These are phyloP conservation scores for Drosophila affinis DNA, from an alignment of 2,888 invertebrate species.

Conservation along the genomic window DNA sequence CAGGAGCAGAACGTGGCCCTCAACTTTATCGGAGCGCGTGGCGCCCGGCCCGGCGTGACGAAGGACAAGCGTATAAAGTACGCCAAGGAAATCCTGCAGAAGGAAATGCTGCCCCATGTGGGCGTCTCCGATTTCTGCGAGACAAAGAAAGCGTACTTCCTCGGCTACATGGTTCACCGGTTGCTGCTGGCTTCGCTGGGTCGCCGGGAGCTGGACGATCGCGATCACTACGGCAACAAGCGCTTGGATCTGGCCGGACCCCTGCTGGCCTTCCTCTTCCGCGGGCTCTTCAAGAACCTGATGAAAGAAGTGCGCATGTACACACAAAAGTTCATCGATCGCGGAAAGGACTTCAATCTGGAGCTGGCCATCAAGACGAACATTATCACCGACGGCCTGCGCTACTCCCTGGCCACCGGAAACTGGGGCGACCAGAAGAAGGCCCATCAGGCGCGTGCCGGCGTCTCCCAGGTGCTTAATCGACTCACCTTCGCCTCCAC, in stretches of 20 bases:
- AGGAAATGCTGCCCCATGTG: conserved; percentile 99
- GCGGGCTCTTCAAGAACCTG: conserved; percentile 97
- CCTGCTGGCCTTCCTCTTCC: conserved; percentile 96
- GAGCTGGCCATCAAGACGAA: conserved; percentile 95
- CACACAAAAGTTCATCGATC: conserved; percentile 99
- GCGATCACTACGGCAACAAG: conserved; percentile 99
- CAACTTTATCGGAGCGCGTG: conserved; percentile 99
- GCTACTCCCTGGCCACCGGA: conserved; percentile 99
- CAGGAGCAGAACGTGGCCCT: conserved; percentile 99
- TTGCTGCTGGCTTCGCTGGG: conserved; percentile 96
- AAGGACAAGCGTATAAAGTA: conserved; percentile 99
- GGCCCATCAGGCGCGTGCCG: conserved; percentile 93
- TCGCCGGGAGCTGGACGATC: conserved; percentile 98
- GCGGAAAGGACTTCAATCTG: conserved; percentile 99
- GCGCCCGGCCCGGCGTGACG: conserved; percentile 98
- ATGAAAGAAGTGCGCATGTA: conserved; percentile 99
- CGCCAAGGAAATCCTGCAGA: conserved; percentile 99
- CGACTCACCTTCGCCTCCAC: conserved; percentile 99
- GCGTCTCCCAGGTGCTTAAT: conserved; percentile 94
- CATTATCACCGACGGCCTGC: conserved; percentile 98
- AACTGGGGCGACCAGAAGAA: conserved; percentile 99
- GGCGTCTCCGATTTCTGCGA: conserved; percentile 99
- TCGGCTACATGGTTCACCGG: conserved; percentile 99
- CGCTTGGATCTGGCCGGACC: conserved; percentile 99
- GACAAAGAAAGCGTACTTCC: conserved; percentile 99